These are phyloP conservation scores for Aporophyla lueneburgensis DNA, from an alignment of 2,888 invertebrate species.

Conservation along the genomic window DNA sequence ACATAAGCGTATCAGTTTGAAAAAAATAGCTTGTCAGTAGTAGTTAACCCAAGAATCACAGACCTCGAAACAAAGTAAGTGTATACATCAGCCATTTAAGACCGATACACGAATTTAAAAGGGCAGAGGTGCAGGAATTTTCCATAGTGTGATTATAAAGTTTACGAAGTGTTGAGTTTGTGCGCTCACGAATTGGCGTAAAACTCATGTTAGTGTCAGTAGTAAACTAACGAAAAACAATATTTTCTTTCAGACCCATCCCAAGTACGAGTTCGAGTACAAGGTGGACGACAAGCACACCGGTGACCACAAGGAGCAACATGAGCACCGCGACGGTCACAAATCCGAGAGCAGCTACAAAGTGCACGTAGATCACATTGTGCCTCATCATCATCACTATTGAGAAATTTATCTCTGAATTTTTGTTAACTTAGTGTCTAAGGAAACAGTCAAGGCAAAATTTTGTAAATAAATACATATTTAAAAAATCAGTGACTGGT, in stretches of 20 bases:
- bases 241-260: slow-evolving; percentile 67
- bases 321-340: slow-evolving; percentile 89
- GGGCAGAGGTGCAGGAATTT: too few relatives aligned
- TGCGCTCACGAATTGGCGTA: too few relatives aligned
- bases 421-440: slow-evolving; percentile 36
- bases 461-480: slow-evolving; percentile 34
- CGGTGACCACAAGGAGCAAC: slow-evolving; percentile 89
- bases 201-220: too few relatives aligned
- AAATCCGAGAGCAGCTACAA: slow-evolving; percentile 90
- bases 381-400: slow-evolving; percentile 65
- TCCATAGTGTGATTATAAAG: too few relatives aligned
- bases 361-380: slow-evolving; percentile 81
- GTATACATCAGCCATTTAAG: too few relatives aligned
- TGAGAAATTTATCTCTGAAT: not conserved
- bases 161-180: too few relatives aligned
- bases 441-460: slow-evolving; percentile 1
- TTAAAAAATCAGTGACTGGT: not conserved
- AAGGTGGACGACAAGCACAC: slow-evolving; percentile 89
- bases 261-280: slow-evolving; percentile 78
- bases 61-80: too few relatives aligned
- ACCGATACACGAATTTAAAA: too few relatives aligned
- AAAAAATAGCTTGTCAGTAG: too few relatives aligned
- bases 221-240: too few relatives aligned
- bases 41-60: too few relatives aligned
- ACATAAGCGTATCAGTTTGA: too few relatives aligned